Conservation (phyloP, 2,888 invertebrate species). For the Limnephilus auricula region DNA sequence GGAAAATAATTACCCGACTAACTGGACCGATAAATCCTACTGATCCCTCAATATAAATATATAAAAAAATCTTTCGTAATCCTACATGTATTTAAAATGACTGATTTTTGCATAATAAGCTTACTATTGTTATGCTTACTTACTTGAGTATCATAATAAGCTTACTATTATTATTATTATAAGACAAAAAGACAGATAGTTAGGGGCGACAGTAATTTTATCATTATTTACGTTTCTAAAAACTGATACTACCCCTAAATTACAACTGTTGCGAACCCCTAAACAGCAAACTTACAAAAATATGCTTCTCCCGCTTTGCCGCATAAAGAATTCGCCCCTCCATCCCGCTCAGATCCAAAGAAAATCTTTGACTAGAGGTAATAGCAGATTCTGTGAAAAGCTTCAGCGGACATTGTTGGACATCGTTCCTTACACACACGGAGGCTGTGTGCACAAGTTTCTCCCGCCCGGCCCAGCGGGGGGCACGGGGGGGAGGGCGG, state of each 20-base stretch:
- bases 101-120: no score
- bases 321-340: neutral
- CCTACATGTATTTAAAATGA: no score
- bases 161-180: no score
- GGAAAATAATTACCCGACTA: no score
- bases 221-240: neutral
- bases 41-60: no score
- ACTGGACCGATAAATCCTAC: no score
- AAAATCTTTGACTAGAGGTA: conserved; percentile 41
- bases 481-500: conserved; percentile 18
- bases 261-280: neutral
- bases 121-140: no score
- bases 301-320: conserved; percentile 10
- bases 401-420: conserved; percentile 53
- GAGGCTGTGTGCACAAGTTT: conserved; percentile 39
- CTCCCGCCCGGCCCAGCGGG: neutral
- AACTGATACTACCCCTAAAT: neutral
- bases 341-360: conserved; percentile 27
- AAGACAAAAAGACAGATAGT: no score
- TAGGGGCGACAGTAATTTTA: neutral
- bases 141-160: no score
- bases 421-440: conserved; percentile 47
- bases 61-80: no score
- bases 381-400: conserved; percentile 48
- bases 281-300: conserved; percentile 6